Evolutionary conservation across 30 jellyfish, hydroid and myxozoan species (phyloP), one percentile per base, ranked within the genome.

Genomic region (Turritopsis dohrnii): DNA sequence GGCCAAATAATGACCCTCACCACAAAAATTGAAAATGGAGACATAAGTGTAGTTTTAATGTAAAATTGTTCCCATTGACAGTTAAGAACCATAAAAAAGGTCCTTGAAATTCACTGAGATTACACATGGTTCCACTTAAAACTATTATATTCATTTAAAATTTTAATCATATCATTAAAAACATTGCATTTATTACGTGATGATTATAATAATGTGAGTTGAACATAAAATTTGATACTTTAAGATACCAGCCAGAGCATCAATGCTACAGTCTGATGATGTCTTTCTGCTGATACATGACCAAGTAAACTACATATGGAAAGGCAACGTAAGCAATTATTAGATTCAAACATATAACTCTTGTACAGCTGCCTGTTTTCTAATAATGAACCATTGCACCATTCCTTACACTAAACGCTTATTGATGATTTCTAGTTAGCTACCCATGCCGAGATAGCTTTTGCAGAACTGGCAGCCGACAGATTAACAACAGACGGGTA

Each of bases 401-500:
- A n/a, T n/a, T n/a, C n/a, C n/a, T n/a, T n/a, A n/a, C n/a, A n/a
- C n/a, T n/a, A n/a, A n/a, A n/a, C n/a, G n/a, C n/a, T 41, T 3
- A 5, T 41, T 41, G 60, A 41, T 41, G 60, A 41, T 41, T 88
- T 29, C n/a, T 22, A 89, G 96, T 87, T 83, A 52, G 90, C 96
- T 29, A 84, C 89, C 24, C 95, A 84, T 31, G 88, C 76, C 53
- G 96, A 89, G 54, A 85, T 84, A 53, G 95, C 85, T 29, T 85
- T 80, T 76, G 96, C 96, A 23, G 96, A 86, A 77, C 82, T 73
- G 30, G 88, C 82, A 5, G 93, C 97, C 7, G 97, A 90, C 66
- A 27, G 89, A 53, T 81, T 90, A 21, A 92, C 97, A 19, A 95
- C 97, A 5, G 75, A 74, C 16, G 97, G 97, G 97, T 86, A 82